phyloP scores from a whole-genome alignment of 1,140 invertebrate genomes.

The Cyclargus thomasi region DNA sequence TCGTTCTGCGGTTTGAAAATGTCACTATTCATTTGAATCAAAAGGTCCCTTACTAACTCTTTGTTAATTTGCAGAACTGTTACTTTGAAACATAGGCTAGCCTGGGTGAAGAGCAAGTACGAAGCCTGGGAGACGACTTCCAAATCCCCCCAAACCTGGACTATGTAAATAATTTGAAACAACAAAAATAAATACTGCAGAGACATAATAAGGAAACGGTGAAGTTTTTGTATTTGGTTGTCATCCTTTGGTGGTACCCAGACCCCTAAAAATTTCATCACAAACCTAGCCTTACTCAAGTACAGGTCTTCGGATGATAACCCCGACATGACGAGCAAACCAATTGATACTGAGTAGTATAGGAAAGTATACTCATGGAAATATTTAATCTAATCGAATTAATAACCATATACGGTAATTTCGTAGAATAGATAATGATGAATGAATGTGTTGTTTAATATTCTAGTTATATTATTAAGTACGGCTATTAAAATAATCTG shows the following conservation, averaged over 20 bases:
- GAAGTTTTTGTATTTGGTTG: constrained; percentile 30
- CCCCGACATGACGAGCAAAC: constrained; percentile 22
- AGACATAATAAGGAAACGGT: constrained; percentile 52
- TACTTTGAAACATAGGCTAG: constrained; percentile 61
- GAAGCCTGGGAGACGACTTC: constrained; percentile 56
- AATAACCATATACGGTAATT: not conserved
- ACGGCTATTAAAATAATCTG: too few relatives aligned
- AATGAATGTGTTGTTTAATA: too few relatives aligned
- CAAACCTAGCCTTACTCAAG: constrained; percentile 53
- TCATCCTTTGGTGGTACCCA: constrained; percentile 50
- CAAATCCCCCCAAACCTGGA: constrained; percentile 56
- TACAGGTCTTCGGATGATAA: constrained; percentile 45
- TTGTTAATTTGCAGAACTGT: constrained; percentile 52
- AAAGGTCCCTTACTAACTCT: constrained; percentile 36
- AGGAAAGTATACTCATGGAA: not conserved
- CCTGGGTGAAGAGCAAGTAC: constrained; percentile 60
- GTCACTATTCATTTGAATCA: constrained; percentile 47
- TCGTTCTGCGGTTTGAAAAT: constrained; percentile 44
- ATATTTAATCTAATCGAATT: not conserved
- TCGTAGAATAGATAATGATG: not conserved
- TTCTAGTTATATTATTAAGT: too few relatives aligned
- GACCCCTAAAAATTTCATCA: constrained; percentile 57
- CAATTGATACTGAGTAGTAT: not conserved
- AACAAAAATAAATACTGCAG: constrained; percentile 59
- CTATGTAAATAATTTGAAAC: constrained; percentile 57